phyloP scores from a whole-genome alignment of 2,797 vertebrate species.

The Gephyroberyx darwinii region DNA sequence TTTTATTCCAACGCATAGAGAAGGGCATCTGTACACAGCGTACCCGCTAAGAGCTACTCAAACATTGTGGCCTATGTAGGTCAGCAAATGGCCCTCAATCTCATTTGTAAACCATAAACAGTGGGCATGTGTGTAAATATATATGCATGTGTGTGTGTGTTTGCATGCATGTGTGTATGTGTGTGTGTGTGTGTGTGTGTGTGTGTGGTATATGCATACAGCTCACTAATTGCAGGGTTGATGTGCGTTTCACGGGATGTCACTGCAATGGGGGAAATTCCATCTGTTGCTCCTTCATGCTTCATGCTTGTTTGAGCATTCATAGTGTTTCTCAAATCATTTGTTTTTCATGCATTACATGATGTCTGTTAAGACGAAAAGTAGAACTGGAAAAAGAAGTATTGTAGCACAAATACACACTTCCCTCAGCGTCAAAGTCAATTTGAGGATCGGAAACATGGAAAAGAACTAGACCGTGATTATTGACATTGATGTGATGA shows the following conservation, averaged over 20 bases:
- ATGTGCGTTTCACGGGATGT: slow-evolving; percentile 66
- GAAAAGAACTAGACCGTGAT: neutral
- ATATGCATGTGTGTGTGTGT: neutral
- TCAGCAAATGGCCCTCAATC: slow-evolving; percentile 72
- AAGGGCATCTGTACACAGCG: slow-evolving; percentile 69
- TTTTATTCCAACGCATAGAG: slow-evolving; percentile 56
- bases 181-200: slow-evolving; percentile 34
- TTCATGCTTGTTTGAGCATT: slow-evolving; percentile 67
- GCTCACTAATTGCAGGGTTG: slow-evolving; percentile 68
- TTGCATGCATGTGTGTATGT: slow-evolving; percentile 21
- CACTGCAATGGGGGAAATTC: slow-evolving; percentile 58
- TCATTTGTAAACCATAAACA: slow-evolving; percentile 61
- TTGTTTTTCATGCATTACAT: slow-evolving; percentile 48
- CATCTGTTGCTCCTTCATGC: slow-evolving; percentile 74
- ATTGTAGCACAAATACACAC: neutral
- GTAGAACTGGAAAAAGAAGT: neutral
- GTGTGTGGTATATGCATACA: slow-evolving; percentile 29
- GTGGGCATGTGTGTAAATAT: slow-evolving; percentile 16
- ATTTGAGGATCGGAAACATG: no score
- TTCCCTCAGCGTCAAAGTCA: neutral
- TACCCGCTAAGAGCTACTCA: slow-evolving; percentile 57
- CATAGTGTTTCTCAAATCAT: slow-evolving; percentile 53
- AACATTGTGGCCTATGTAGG: slow-evolving; percentile 71
- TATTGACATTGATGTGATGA: no score
- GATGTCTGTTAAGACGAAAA: neutral